These are phyloP conservation scores for Ypsolopha sequella DNA, from an alignment of 2,888 invertebrate genomes.

Conservation along the genomic window DNA sequence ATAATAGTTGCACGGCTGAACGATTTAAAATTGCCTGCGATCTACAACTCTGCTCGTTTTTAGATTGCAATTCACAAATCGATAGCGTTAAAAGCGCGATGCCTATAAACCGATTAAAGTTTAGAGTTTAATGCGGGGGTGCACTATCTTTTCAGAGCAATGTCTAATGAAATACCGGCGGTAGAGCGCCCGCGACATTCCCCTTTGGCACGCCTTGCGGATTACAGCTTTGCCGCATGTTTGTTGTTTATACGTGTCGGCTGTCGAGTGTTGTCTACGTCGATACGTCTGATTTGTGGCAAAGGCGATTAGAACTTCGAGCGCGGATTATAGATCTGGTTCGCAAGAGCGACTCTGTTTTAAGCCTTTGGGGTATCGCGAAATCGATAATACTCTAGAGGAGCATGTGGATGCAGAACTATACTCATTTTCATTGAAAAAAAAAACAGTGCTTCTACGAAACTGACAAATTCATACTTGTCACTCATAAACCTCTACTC, in stretches of 20 bases:
- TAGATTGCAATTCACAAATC: too few relatives aligned
- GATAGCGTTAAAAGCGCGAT: too few relatives aligned
- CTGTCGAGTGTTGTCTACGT: not conserved
- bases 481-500: too few relatives aligned
- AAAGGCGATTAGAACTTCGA: too few relatives aligned
- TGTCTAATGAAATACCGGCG: conserved; percentile 2
- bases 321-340: too few relatives aligned
- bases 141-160: not conserved
- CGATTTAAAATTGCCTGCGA: not conserved
- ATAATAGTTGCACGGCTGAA: not conserved
- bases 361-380: too few relatives aligned
- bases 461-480: too few relatives aligned
- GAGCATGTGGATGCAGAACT: too few relatives aligned
- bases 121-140: not conserved
- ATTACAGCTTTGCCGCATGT: not conserved
- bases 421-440: too few relatives aligned
- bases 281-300: not conserved
- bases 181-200: not conserved
- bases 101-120: not conserved
- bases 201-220: not conserved
- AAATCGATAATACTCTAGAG: too few relatives aligned
- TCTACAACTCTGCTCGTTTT: not conserved
- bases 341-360: too few relatives aligned
- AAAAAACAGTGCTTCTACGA: too few relatives aligned
- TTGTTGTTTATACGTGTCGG: not conserved